Evolutionary conservation across 2,888 invertebrate species (phyloP).

Genomic region (Spodoptera picta): DNA sequence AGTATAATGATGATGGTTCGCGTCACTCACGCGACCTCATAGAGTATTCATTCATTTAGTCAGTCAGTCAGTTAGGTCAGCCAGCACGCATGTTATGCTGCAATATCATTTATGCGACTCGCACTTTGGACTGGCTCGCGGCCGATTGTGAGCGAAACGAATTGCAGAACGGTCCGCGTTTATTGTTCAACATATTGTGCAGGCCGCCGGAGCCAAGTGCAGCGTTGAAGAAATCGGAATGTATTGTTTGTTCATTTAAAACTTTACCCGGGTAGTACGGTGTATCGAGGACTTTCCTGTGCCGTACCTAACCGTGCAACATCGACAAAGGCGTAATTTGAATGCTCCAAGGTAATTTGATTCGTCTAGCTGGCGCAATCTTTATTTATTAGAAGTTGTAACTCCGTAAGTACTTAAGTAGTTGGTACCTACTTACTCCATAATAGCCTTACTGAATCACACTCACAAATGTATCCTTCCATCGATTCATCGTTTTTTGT

Average conservation of each 20-base stretch:
- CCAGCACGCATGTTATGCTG: conserved; percentile 38
- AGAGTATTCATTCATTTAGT: conserved; percentile 62
- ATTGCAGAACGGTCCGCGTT: conserved; percentile 40
- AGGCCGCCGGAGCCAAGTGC: conserved; percentile 39
- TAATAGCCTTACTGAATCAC: neutral
- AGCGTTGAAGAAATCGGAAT: conserved; percentile 53
- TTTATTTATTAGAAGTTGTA: conserved; percentile 3
- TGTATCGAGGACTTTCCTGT: conserved; percentile 52
- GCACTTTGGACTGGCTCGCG: conserved; percentile 52
- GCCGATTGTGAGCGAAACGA: conserved; percentile 45
- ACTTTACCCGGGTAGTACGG: conserved; percentile 26
- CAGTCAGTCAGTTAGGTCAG: too few relatives aligned
- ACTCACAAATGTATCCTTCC: too few relatives aligned
- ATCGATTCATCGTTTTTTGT: too few relatives aligned
- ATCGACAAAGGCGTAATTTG: conserved; percentile 31
- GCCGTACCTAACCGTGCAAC: conserved; percentile 15
- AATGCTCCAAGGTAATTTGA: conserved; percentile 50
- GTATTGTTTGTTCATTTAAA: conserved; percentile 50
- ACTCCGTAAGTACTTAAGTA: too few relatives aligned
- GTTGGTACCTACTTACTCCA: neutral
- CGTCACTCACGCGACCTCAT: conserved; percentile 60
- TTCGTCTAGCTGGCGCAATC: conserved; percentile 22
- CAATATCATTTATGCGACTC: conserved; percentile 43
- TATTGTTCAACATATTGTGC: conserved; percentile 48
- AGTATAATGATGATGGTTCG: conserved; percentile 63